These are phyloP conservation scores for Eurypyga helias DNA, from an alignment of 2,113 vertebrate species.

Conservation along the genomic window DNA sequence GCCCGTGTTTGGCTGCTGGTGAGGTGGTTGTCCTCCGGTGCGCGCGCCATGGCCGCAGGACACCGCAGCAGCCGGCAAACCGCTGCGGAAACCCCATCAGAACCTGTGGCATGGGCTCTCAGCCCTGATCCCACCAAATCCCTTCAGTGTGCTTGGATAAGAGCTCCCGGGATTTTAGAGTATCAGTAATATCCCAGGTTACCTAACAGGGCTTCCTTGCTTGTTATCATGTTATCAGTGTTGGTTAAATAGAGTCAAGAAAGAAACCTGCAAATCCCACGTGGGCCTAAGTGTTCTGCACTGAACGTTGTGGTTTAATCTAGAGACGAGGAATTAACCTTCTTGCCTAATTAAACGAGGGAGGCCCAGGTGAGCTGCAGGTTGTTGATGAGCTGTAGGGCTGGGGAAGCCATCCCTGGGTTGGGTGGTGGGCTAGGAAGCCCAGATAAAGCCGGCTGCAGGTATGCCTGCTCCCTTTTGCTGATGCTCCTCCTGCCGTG, in stretches of 20 bases:
- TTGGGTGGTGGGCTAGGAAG: not conserved
- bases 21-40: not conserved
- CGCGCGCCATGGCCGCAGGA: accelerated
- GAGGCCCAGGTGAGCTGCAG: not conserved
- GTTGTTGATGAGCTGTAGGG: not conserved
- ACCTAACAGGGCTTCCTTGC: not conserved
- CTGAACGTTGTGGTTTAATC: accelerated
- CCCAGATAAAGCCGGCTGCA: not conserved
- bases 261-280: not conserved
- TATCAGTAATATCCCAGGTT: not conserved
- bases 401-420: not conserved
- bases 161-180: not conserved
- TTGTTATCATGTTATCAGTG: accelerated
- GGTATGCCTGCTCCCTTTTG: accelerated
- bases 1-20: not conserved
- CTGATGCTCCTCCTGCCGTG: accelerated
- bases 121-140: not conserved
- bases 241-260: not conserved
- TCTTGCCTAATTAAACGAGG: not conserved
- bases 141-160: not conserved
- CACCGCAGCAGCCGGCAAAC: not conserved
- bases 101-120: not conserved
- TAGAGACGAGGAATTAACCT: not conserved
- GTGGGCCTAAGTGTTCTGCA: not conserved
- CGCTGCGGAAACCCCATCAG: not conserved